Conservation (phyloP, 1,140 invertebrate genomes). For the Leptestheria dahalacensis region DNA sequence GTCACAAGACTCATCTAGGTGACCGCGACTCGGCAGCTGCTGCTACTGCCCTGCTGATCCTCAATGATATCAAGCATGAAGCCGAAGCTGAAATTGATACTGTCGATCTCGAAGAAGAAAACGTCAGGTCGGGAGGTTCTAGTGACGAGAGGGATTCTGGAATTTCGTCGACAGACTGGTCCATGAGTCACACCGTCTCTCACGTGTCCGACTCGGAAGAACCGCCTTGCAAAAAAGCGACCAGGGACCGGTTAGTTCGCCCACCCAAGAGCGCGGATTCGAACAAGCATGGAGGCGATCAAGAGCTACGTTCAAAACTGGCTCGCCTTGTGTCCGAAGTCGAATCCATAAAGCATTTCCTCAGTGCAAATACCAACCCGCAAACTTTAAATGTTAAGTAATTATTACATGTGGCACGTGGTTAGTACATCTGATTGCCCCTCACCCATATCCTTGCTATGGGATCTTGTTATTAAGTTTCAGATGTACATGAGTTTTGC, state of each 20-base stretch:
- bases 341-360: conserved; percentile 56
- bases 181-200: conserved; percentile 21
- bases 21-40: conserved; percentile 64
- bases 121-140: not conserved
- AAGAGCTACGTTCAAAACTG: conserved; percentile 65
- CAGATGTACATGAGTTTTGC: too few species aligned
- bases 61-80: conserved; percentile 53
- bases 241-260: not conserved
- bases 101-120: not conserved
- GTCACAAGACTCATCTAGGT: conserved; percentile 78
- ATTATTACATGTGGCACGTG: too few species aligned
- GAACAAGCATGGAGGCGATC: conserved; percentile 36
- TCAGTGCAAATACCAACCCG: conserved; percentile 19
- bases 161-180: conserved; percentile 60
- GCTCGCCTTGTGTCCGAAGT: conserved; percentile 79
- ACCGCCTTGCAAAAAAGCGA: not conserved
- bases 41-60: conserved; percentile 40
- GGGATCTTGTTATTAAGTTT: too few species aligned
- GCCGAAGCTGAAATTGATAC: not conserved
- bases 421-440: too few species aligned
- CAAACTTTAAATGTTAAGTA: too few species aligned
- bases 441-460: too few species aligned
- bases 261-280: conserved; percentile 7
- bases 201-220: conserved; percentile 15
- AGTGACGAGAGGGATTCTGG: conserved; percentile 77